Evolutionary conservation across 2,888 invertebrate genomes (phyloP), one percentile per base, ranked within the genome.

Genomic region (Hypsopygia costalis): DNA sequence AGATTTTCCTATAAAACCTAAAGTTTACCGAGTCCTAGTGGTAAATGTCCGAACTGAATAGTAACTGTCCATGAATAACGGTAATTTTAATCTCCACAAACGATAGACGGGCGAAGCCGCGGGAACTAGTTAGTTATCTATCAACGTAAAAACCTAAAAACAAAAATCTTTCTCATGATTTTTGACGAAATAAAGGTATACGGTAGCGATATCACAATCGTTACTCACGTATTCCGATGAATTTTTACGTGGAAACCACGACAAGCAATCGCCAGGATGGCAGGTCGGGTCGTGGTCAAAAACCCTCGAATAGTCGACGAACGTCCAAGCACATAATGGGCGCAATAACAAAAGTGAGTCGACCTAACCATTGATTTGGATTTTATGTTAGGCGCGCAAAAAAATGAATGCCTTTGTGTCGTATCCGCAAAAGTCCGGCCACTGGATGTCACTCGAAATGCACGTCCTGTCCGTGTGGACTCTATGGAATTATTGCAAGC

Each of bases 321-420:
- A 47, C 61, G 69, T 62, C 62, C 69, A 62, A 4, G 70, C 68
- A 71, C 69, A 78, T 81, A 81, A 81, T 80, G 63, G 81, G 62
- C 66, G 76, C 78, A 76, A 81, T 81, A 81, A 83, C 79, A 86
- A 82, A 86, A 85, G 82, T 83, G 77, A 81, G 73, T 69, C 63
- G 74, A 60, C 68, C 79, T 81, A 72, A 83, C 87, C 87, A 86
- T 86, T 86, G 87, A 87, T 87, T 87, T 81, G 76, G 77, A 78
- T 81, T 85, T 75, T 66, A 70, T 68, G 78, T 74, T 63, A 70
- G 70, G 64, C 60, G 58, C 55, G 55, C 65, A 76, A 82, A 85
- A 81, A 81, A 81, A 70, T 59, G 68, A 79, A 60, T 58, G 63
- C 78, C 65, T 79, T 83, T 87, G 80, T 83, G 68, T 69, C 67